phyloP scores from a whole-genome alignment of 2,797 vertebrate genomes.

The Chelonia mydas region DNA sequence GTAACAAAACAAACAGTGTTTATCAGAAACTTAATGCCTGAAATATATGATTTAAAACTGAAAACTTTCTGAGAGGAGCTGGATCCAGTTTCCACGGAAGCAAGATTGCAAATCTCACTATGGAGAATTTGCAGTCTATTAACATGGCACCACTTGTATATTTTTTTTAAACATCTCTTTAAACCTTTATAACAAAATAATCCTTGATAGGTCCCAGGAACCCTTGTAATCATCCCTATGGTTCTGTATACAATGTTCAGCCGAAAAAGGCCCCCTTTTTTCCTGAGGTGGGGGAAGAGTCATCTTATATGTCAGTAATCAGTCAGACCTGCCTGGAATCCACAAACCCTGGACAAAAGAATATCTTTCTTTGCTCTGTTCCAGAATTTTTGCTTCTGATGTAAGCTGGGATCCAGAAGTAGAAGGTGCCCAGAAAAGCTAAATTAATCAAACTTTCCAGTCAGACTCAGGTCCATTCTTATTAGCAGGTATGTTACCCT shows the following conservation, averaged over 20 bases:
- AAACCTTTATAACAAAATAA: background rate
- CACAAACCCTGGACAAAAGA: too few relatives aligned
- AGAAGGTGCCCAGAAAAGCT: too few relatives aligned
- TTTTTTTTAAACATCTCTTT: background rate
- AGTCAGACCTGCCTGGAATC: too few relatives aligned
- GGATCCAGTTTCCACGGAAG: background rate
- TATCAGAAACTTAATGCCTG: background rate
- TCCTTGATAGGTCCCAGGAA: background rate
- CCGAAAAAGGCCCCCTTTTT: too few relatives aligned
- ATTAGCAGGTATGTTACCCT: too few relatives aligned
- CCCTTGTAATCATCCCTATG: background rate
- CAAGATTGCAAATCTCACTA: background rate
- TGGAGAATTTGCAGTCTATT: background rate
- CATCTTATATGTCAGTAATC: too few relatives aligned
- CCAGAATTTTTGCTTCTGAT: too few relatives aligned
- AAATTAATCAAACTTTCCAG: too few relatives aligned
- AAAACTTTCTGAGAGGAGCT: background rate
- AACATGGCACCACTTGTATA: background rate
- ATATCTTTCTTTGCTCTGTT: too few relatives aligned
- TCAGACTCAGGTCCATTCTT: too few relatives aligned
- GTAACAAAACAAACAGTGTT: background rate
- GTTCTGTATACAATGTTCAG: background rate
- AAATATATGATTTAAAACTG: background rate
- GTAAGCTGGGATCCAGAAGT: too few relatives aligned
- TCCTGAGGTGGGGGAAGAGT: too few relatives aligned